These are phyloP conservation scores for Lasioglossum calceatum DNA, from an alignment of 2,888 invertebrate genomes.

Conservation along the genomic window DNA sequence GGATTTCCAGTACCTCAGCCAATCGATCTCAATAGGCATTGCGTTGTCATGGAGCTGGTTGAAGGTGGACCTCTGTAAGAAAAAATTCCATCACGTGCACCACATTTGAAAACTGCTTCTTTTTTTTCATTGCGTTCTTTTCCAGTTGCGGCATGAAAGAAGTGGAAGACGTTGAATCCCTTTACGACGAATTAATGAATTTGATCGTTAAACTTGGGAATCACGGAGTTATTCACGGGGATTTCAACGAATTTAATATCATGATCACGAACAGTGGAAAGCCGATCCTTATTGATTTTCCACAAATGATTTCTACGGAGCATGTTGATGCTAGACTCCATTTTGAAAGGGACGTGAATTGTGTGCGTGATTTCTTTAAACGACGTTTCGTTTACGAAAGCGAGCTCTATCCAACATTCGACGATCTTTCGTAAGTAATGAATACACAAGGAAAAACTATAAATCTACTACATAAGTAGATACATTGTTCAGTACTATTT, in stretches of 20 bases:
- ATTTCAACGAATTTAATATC: conserved; percentile 99
- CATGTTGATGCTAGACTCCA: conserved; percentile 96
- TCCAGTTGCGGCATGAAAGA: conserved; percentile 87
- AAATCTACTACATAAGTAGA: not conserved
- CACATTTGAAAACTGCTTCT: not conserved
- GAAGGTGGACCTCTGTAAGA: conserved; percentile 92
- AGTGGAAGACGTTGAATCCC: conserved; percentile 89
- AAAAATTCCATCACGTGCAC: not conserved
- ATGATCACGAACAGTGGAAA: conserved; percentile 93
- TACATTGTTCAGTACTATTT: not conserved
- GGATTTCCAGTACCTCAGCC: conserved; percentile 98
- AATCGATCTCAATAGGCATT: conserved; percentile 97
- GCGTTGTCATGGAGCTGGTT: conserved; percentile 97
- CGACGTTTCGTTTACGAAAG: conserved; percentile 96
- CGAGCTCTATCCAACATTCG: conserved; percentile 91
- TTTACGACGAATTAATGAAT: conserved; percentile 98
- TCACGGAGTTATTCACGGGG: conserved; percentile 98
- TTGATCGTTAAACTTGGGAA: conserved; percentile 95
- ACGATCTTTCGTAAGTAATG: conserved; percentile 86
- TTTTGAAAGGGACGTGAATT: conserved; percentile 97
- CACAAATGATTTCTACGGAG: conserved; percentile 98
- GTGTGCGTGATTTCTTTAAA: conserved; percentile 95
- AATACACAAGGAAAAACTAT: not conserved
- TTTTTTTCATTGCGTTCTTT: not conserved
- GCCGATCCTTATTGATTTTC: conserved; percentile 97